A percentile compares a stretch with the other conserved stretches of the same genome.
Conservation (phyloP, 2,888 invertebrate species). For the Iselma pallidipennis region DNA sequence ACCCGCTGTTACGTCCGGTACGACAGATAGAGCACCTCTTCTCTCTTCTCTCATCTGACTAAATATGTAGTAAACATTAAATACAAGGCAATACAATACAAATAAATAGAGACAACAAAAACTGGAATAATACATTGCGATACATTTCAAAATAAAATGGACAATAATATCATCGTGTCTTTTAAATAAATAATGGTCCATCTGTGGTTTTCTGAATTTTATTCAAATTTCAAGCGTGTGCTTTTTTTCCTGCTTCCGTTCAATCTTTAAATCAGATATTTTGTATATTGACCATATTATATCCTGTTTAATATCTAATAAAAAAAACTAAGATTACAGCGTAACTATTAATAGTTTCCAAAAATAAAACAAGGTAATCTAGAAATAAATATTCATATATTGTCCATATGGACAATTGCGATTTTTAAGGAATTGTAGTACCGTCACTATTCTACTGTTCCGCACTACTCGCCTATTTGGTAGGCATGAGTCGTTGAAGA, state of each 20-base stretch:
- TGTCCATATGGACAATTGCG: slow-evolving; percentile 8
- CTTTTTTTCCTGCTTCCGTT: slow-evolving; percentile 4
- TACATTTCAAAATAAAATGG: too few relatives aligned
- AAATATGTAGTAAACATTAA: slow-evolving; percentile 26
- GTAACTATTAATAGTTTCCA: slow-evolving; percentile 32
- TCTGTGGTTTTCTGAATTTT: not conserved
- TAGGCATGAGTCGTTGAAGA: too few relatives aligned
- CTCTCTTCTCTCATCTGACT: slow-evolving; percentile 17
- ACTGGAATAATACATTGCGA: too few relatives aligned
- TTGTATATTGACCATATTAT: slow-evolving; percentile 16
- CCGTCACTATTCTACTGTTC: too few relatives aligned
- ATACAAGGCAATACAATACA: not conserved
- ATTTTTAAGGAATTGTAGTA: not conserved
- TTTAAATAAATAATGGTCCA: too few relatives aligned
- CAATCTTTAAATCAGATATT: too few relatives aligned
- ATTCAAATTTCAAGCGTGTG: not conserved
- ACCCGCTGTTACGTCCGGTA: slow-evolving; percentile 20
- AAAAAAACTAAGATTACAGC: slow-evolving; percentile 24
- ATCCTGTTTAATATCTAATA: slow-evolving; percentile 29
- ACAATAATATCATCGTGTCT: too few relatives aligned
- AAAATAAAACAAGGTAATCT: slow-evolving; percentile 35
- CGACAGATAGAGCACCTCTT: slow-evolving; percentile 16
- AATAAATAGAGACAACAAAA: not conserved
- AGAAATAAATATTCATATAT: slow-evolving; percentile 23
- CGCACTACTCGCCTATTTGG: too few relatives aligned